Evolutionary conservation across 1,140 invertebrate species (phyloP), one percentile per base, ranked within the genome.

Genomic region (Dolichoris vasculosae): DNA sequence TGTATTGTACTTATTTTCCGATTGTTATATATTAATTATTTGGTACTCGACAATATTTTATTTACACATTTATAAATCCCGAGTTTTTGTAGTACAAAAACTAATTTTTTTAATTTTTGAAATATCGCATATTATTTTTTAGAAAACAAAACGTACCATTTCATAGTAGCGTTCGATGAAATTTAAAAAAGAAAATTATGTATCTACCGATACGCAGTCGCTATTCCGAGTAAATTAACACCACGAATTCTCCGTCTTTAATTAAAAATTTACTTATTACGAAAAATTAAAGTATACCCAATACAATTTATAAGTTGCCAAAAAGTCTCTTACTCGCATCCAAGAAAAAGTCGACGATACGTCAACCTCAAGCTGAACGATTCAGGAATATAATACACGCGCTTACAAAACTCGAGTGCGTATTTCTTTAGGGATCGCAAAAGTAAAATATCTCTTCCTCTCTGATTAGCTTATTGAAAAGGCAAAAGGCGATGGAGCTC

Each of bases 331-430:
- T 46, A 30, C 13, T n/a, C 0, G 1, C 0, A n/a, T 38, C 20
- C 71, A 0, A 2, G 40, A 43, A 71, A 51, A 82, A 51, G 20
- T 32, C 30, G 35, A 59, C 51, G 40, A 82, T 35, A 40, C 9
- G 17, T 35, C 32, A 59, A 76, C 51, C 73, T 64, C 55, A 76
- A 83, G 55, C 82, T 43, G 69, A 83, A 64, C 73, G 73, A 83
- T 76, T 40, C 26, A 76, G 1, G 13, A 43, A 35, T 26, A n/a
- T 4, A 7, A n/a, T n/a, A n/a, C n/a, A 23, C 23, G 40, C 35
- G 78, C 17, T 11, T 35, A 26, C 23, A 23, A 55, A 51, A 81
- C n/a, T 67, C 35, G 35, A 67, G 64, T 35, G n/a, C n/a, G 7
- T 32, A 26, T 59, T 7, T 23, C 9, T 8, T 23, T 11, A 2